These are phyloP conservation scores for Oxycera nigricornis DNA, from an alignment of 2,888 invertebrate genomes.

Conservation along the genomic window DNA sequence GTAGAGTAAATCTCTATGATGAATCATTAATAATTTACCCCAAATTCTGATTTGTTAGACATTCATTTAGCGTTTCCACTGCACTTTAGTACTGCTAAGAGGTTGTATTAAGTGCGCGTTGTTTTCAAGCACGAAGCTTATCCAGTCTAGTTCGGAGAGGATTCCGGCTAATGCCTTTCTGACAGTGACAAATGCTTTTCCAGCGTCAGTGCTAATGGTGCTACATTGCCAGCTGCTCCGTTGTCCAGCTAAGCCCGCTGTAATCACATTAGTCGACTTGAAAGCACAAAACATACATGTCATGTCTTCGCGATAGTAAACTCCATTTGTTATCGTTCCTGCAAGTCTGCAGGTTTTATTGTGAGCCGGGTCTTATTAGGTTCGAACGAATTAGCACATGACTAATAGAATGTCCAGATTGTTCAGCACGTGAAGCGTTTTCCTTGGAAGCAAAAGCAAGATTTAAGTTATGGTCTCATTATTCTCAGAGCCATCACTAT, in stretches of 20 bases:
- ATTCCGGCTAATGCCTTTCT: conserved; percentile 36
- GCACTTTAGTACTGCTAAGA: background rate
- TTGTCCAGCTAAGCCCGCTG: conserved; percentile 13
- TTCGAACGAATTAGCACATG: too few relatives aligned
- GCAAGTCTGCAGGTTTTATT: background rate
- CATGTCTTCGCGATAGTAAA: conserved; percentile 11
- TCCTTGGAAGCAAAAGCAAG: too few relatives aligned
- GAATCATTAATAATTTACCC: background rate
- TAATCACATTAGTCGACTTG: conserved; percentile 30
- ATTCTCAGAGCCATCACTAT: too few relatives aligned
- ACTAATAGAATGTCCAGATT: too few relatives aligned
- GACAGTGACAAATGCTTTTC: conserved; percentile 37
- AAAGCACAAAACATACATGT: conserved; percentile 9
- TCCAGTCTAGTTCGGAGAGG: conserved; percentile 2
- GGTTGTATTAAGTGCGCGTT: background rate
- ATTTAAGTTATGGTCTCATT: too few relatives aligned
- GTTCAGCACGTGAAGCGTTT: too few relatives aligned
- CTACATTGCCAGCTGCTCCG: conserved; percentile 24
- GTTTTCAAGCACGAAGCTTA: background rate
- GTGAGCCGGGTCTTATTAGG: too few relatives aligned
- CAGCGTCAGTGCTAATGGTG: conserved; percentile 31
- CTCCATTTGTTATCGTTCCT: conserved; percentile 5
- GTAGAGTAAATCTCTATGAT: too few relatives aligned
- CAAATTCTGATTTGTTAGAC: background rate
- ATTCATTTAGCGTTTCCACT: conserved; percentile 22